Conservation (phyloP, 2,888 invertebrate genomes). For the Trichogramma evanescens region DNA sequence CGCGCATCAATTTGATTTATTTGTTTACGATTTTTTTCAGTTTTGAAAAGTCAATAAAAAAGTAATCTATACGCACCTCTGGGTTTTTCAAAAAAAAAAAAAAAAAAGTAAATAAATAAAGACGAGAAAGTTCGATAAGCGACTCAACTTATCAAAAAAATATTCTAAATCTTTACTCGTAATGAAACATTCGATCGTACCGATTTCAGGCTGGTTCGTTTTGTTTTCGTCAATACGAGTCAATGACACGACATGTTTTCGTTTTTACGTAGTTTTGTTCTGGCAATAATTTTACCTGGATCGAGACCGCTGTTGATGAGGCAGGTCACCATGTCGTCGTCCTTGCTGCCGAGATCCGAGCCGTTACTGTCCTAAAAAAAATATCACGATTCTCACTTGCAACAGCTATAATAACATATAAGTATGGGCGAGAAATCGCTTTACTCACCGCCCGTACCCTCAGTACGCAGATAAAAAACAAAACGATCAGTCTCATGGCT, state of each 20-base stretch:
- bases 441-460: background rate
- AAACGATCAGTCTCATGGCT: background rate
- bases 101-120: background rate
- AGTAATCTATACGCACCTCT: too few species aligned
- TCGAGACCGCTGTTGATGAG: background rate
- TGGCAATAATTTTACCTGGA: conserved; percentile 1
- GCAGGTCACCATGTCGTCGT: background rate
- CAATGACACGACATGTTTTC: too few species aligned
- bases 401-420: background rate
- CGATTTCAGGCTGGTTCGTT: too few species aligned
- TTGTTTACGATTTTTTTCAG: too few species aligned
- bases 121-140: background rate
- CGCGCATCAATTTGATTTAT: too few species aligned
- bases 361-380: background rate
- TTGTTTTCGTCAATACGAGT: too few species aligned
- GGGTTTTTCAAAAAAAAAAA: background rate
- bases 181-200: too few species aligned
- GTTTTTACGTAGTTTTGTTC: background rate
- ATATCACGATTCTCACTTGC: background rate
- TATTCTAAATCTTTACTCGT: too few species aligned
- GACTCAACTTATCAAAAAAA: too few species aligned
- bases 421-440: background rate
- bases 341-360: background rate
- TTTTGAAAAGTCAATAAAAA: too few species aligned
- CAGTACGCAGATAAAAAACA: too few species aligned